Conservation (phyloP, 2,797 vertebrate genomes). For the Luscinia luscinia region DNA sequence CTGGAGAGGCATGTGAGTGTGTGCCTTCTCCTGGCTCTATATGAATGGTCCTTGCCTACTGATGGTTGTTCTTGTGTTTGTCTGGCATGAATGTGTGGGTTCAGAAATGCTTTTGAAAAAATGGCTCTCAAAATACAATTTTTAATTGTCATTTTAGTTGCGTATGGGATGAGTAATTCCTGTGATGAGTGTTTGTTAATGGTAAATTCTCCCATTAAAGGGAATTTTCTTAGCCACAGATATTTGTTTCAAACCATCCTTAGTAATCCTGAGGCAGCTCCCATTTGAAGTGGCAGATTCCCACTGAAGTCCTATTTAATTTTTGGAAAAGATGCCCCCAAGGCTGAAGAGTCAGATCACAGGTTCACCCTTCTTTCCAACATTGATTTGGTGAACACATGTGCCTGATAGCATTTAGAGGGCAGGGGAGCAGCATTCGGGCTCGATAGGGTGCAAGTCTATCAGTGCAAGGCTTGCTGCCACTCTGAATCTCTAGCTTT, state of each 20-base stretch:
- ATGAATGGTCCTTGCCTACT: background rate
- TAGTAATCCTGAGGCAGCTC: background rate
- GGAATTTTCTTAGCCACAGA: background rate
- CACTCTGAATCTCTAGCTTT: background rate
- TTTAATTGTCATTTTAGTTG: background rate
- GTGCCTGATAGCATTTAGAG: background rate
- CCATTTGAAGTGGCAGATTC: background rate
- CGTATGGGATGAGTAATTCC: background rate
- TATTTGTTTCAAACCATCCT: background rate
- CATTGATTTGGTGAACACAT: background rate
- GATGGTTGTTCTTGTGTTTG: background rate
- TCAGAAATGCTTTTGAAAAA: background rate
- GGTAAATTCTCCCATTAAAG: background rate
- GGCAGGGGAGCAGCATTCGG: background rate
- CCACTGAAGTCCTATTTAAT: background rate
- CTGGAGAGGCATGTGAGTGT: background rate
- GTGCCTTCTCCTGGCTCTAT: background rate
- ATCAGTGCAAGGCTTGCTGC: background rate
- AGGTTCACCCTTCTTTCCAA: background rate
- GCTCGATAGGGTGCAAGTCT: background rate
- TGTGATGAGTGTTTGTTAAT: background rate
- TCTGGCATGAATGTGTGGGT: background rate
- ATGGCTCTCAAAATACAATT: background rate
- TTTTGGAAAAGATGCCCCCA: background rate
- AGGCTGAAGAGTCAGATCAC: background rate